phyloP scores from a whole-genome alignment of 2,888 invertebrate genomes.

The Hirudinaria manillensis region DNA sequence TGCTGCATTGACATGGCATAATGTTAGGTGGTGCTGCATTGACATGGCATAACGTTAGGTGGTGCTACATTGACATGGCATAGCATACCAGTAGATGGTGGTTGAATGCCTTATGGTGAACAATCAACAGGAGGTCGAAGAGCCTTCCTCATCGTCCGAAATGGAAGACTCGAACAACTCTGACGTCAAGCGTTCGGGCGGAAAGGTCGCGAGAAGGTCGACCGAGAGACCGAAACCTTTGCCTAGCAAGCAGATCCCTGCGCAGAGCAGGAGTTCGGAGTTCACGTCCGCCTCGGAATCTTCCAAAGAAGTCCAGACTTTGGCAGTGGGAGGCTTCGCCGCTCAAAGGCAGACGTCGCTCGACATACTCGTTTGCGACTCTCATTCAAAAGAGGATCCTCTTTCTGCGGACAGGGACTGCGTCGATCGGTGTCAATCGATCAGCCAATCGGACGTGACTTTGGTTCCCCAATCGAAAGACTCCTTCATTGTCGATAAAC shows the following conservation, averaged over 20 bases:
- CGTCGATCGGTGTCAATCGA: neutral
- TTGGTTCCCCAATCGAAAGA: too few relatives aligned
- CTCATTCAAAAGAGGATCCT: neutral
- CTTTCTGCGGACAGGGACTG: neutral
- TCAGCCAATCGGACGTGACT: neutral
- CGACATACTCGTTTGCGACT: neutral
- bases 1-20: too few relatives aligned
- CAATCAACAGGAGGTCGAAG: neutral
- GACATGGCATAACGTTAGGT: too few relatives aligned
- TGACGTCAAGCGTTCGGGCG: neutral
- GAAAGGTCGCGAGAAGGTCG: neutral
- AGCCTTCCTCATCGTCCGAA: neutral
- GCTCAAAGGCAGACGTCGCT: neutral
- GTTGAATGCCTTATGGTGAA: too few relatives aligned
- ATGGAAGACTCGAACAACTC: slow-evolving; percentile 2
- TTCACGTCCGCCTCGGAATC: too few relatives aligned
- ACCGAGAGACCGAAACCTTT: neutral
- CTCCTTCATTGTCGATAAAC: too few relatives aligned
- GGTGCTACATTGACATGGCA: too few relatives aligned
- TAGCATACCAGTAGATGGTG: too few relatives aligned
- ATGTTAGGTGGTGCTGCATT: too few relatives aligned
- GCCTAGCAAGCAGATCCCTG: neutral
- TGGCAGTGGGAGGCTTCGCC: too few relatives aligned
- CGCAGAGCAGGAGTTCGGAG: too few relatives aligned
- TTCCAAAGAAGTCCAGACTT: too few relatives aligned